Percentiles rank a stretch among this genome's conserved stretches.
These are phyloP conservation scores for Rhopalosiphum maidis DNA, from an alignment of 1,140 invertebrate genomes.

Conservation along the genomic window DNA sequence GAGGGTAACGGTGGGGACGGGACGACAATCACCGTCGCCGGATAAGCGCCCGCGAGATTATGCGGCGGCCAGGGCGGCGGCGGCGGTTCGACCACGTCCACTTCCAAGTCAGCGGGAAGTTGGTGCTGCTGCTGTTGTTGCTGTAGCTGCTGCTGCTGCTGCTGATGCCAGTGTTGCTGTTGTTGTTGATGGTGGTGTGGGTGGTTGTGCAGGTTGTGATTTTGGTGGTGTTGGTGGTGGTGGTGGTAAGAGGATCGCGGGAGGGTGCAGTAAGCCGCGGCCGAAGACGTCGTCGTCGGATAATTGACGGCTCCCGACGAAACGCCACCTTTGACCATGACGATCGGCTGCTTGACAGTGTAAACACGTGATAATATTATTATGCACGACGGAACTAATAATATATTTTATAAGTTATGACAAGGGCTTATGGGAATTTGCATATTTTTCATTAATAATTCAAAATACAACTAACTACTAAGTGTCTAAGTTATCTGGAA, in stretches of 20 bases:
- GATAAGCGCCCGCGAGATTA: neutral
- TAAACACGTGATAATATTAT: neutral
- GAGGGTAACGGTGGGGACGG: neutral
- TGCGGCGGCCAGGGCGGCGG: slow-evolving; percentile 20
- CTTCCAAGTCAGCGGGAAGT: neutral
- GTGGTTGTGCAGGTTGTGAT: neutral
- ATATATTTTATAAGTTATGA: slow-evolving; percentile 16
- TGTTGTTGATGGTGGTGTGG: neutral
- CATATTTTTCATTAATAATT: slow-evolving; percentile 19
- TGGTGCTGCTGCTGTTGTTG: neutral
- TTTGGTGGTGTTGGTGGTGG: neutral
- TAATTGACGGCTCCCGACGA: neutral
- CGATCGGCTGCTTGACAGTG: slow-evolving; percentile 12
- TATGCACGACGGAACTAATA: neutral
- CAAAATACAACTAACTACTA: neutral
- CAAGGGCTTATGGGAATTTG: neutral
- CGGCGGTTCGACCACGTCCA: neutral
- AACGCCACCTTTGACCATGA: slow-evolving; percentile 22
- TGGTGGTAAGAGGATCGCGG: slow-evolving; percentile 6
- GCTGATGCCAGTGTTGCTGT: neutral
- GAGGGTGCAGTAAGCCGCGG: slow-evolving; percentile 32
- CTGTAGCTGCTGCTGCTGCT: neutral
- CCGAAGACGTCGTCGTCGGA: neutral
- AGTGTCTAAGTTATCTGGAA: neutral
- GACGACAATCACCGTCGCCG: slow-evolving; percentile 5